Conservation (phyloP, 2,797 vertebrate species). For the Prionace glauca region DNA sequence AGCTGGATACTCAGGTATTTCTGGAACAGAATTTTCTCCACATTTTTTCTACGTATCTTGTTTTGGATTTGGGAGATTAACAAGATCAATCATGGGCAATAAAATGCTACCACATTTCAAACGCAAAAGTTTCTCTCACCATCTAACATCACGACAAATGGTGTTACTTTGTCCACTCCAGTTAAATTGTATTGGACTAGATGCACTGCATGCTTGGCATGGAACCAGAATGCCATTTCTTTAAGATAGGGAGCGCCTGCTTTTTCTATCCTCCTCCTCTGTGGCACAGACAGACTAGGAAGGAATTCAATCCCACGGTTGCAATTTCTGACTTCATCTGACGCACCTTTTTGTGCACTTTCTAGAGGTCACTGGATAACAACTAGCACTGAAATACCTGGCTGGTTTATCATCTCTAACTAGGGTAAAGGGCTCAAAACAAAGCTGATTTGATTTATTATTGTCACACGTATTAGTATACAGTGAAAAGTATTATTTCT, state of each 20-base stretch:
- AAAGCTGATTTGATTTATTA: too few species aligned
- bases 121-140: not conserved
- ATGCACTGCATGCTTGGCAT: not conserved
- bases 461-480: too few species aligned
- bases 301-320: not conserved
- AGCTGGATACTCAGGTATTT: not conserved
- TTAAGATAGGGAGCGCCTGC: not conserved
- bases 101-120: not conserved
- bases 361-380: not conserved
- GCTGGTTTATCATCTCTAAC: not conserved
- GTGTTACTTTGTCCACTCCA: not conserved
- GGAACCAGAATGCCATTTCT: not conserved
- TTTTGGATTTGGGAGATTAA: not conserved
- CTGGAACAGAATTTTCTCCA: not conserved
- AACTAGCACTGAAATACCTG: not conserved
- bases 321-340: not conserved
- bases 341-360: not conserved
- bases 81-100: not conserved
- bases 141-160: not conserved
- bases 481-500: too few species aligned
- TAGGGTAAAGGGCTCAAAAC: not conserved
- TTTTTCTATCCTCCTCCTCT: not conserved
- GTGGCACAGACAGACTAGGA: too few species aligned
- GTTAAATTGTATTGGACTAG: not conserved
- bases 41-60: not conserved